Conservation (phyloP, 2,797 vertebrate genomes). For the Sparidentex hasta region DNA sequence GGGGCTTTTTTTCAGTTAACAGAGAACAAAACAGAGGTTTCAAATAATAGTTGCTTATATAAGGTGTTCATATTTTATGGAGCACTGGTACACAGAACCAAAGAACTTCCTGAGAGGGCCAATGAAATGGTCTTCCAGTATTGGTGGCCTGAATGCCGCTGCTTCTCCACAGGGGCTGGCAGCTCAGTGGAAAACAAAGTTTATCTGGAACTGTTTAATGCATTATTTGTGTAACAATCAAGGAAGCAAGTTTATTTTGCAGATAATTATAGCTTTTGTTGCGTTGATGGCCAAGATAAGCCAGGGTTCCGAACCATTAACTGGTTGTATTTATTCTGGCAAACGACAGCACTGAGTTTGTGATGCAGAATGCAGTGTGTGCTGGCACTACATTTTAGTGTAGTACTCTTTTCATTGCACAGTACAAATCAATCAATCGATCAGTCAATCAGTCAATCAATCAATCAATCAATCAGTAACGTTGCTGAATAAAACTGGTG, state of each 20-base stretch:
- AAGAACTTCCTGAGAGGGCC: constrained; percentile 43
- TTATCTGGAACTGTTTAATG: constrained; percentile 84
- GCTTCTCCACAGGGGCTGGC: constrained; percentile 50
- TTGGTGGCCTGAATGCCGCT: constrained; percentile 56
- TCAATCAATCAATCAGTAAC: constrained; percentile 36
- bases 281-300: constrained; percentile 83
- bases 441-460: constrained; percentile 40
- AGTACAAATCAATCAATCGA: constrained; percentile 37
- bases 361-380: constrained; percentile 36
- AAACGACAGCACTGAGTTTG: constrained; percentile 50
- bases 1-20: constrained; percentile 23
- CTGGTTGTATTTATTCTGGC: constrained; percentile 81
- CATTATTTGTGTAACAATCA: constrained; percentile 86
- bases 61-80: constrained; percentile 66
- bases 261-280: constrained; percentile 86
- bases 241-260: constrained; percentile 82
- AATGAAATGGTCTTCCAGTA: constrained; percentile 49
- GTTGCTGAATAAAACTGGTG: constrained; percentile 1
- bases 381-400: constrained; percentile 34
- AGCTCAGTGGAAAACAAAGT: constrained; percentile 62
- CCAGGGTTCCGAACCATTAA: constrained; percentile 80
- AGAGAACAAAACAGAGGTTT: constrained; percentile 60
- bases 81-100: constrained; percentile 39
- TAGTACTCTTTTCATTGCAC: constrained; percentile 9
- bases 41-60: constrained; percentile 63